Evolutionary conservation across 1,140 invertebrate species (phyloP).

Genomic region (Hycleus phaleratus): DNA sequence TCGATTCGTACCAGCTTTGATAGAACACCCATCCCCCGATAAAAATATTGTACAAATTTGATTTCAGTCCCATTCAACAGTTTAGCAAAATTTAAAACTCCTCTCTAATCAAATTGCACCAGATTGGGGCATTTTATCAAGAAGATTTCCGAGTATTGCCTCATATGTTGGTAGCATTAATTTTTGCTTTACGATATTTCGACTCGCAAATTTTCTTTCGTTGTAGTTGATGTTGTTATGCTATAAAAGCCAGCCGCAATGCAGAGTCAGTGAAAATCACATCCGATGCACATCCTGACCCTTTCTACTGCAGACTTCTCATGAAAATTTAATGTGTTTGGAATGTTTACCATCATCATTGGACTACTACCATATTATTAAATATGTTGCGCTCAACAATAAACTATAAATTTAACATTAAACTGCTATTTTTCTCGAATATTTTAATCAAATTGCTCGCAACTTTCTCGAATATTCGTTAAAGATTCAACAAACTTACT

Average conservation of each 20-base stretch:
- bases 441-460: too few species aligned
- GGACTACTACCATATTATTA: constrained; percentile 2
- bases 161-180: constrained; percentile 1
- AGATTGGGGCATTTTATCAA: too few species aligned
- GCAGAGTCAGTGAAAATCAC: constrained; percentile 8
- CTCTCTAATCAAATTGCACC: too few species aligned
- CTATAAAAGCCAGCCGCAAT: constrained; percentile 11
- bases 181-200: constrained; percentile 8
- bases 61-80: not conserved
- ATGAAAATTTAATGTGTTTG: constrained; percentile 9
- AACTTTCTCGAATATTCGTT: too few species aligned
- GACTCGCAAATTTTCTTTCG: constrained; percentile 10
- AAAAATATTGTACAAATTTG: not conserved
- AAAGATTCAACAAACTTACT: too few species aligned
- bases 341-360: constrained; percentile 8
- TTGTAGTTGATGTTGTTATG: not conserved
- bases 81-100: constrained; percentile 1
- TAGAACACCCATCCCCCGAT: not conserved
- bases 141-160: not conserved
- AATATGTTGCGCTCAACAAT: not conserved
- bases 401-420: too few species aligned
- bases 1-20: not conserved
- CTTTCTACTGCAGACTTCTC: constrained; percentile 10
- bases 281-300: constrained; percentile 7
- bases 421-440: too few species aligned